Evolutionary conservation across 2,113 vertebrate genomes (phyloP).

Genomic region (Chrysemys picta): DNA sequence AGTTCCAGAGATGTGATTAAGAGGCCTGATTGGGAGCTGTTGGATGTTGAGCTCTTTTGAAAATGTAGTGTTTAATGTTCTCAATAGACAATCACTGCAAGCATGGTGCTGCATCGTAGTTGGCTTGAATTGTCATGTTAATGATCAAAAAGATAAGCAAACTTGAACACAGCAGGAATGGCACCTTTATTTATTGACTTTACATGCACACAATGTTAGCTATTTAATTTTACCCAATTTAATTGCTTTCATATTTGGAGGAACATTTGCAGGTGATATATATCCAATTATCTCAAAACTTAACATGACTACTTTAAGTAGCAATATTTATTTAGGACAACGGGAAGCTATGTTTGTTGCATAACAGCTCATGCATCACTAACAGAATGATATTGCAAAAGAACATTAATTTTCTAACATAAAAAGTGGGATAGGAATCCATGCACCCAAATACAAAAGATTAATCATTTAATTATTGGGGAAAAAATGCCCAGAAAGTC

Average conservation of each 20-base stretch:
- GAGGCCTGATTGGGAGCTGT: not conserved
- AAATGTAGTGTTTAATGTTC: not conserved
- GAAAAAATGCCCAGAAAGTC: slow-evolving; percentile 67
- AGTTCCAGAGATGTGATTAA: not conserved
- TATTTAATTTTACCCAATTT: slow-evolving; percentile 39
- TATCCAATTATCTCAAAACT: slow-evolving; percentile 48
- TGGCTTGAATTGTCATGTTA: not conserved
- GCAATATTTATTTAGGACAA: slow-evolving; percentile 34
- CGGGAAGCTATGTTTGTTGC: slow-evolving; percentile 11
- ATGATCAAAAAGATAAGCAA: slow-evolving; percentile 22
- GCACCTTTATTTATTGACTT: slow-evolving; percentile 24
- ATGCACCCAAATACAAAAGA: slow-evolving; percentile 60
- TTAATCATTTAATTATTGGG: slow-evolving; percentile 62
- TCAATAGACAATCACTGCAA: not conserved
- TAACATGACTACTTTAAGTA: slow-evolving; percentile 19
- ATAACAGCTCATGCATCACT: not conserved
- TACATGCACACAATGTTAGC: not conserved
- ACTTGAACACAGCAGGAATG: slow-evolving; percentile 7
- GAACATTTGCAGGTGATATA: slow-evolving; percentile 14
- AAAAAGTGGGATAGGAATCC: slow-evolving; percentile 45
- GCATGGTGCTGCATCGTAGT: not conserved
- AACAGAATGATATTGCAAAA: slow-evolving; percentile 20
- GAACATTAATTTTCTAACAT: slow-evolving; percentile 59
- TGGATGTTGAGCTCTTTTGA: not conserved
- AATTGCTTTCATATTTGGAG: slow-evolving; percentile 61